phyloP scores from a whole-genome alignment of 2,113 vertebrate species.

The Micronycteris hirsuta region DNA sequence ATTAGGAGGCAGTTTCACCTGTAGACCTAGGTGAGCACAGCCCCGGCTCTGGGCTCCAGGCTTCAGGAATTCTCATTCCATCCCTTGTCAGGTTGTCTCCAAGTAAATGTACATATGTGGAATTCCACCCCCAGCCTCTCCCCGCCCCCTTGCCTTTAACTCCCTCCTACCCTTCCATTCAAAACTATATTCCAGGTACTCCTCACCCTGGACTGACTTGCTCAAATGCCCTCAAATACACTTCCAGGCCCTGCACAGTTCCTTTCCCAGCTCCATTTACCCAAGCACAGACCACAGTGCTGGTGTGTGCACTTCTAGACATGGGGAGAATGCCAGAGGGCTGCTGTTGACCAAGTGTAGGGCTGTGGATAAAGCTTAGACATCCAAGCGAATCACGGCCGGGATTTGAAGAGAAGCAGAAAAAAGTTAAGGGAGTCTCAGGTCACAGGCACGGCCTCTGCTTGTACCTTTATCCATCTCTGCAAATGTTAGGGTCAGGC shows the following conservation, averaged over 20 bases:
- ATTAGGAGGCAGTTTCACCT: not conserved
- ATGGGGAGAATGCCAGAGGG: not conserved
- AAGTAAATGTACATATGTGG: not conserved
- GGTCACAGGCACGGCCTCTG: not conserved
- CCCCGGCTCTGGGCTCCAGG: too few relatives aligned
- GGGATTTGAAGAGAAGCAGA: not conserved
- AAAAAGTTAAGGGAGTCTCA: not conserved
- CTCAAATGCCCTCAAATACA: not conserved
- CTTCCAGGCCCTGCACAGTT: not conserved
- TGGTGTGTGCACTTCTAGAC: not conserved
- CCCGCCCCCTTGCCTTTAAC: not conserved
- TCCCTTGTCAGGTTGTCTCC: not conserved
- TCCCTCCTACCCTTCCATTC: not conserved
- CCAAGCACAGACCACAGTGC: not conserved
- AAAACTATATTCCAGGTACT: not conserved
- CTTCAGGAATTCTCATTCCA: not conserved
- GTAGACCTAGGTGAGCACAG: not conserved
- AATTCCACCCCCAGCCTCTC: accelerated
- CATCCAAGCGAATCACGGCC: not conserved
- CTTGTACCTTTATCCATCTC: not conserved
- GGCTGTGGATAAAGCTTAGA: not conserved
- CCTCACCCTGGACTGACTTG: not conserved
- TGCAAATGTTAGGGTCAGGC: not conserved
- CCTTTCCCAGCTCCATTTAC: not conserved
- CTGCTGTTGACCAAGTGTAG: not conserved